These are phyloP conservation scores for Spialia ferax DNA, from an alignment of 2,888 invertebrate genomes.

Conservation along the genomic window DNA sequence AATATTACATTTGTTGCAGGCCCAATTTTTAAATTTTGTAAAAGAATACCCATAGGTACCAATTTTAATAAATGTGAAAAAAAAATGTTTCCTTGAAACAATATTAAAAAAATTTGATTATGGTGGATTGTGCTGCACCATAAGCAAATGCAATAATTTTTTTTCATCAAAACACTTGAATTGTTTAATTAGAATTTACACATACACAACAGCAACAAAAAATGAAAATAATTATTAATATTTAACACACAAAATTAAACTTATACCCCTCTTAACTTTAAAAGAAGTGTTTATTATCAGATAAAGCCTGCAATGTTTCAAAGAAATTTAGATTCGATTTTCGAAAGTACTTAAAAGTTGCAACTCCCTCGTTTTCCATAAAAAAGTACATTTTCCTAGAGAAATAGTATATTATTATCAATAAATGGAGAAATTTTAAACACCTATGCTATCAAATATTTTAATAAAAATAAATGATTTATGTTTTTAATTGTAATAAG, in stretches of 20 bases:
- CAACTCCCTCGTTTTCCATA: conserved; percentile 12
- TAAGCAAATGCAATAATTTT: not conserved
- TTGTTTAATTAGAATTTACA: not conserved
- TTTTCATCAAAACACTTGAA: too few species aligned
- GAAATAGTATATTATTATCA: not conserved
- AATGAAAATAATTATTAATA: not conserved
- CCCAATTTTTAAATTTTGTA: not conserved
- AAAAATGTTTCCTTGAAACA: not conserved
- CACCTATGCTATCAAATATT: conserved; percentile 25
- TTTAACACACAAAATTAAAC: not conserved
- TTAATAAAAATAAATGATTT: conserved; percentile 19
- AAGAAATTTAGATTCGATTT: not conserved
- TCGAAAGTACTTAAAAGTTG: too few species aligned
- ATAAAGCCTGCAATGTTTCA: not conserved
- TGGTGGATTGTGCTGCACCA: not conserved
- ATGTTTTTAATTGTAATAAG: conserved; percentile 12
- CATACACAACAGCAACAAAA: not conserved
- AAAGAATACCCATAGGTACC: not conserved
- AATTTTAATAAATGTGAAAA: too few species aligned
- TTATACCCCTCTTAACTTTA: not conserved
- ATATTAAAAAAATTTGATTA: not conserved
- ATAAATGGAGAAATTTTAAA: conserved; percentile 8
- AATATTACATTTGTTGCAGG: not conserved
- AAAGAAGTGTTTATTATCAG: not conserved
- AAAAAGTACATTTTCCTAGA: conserved; percentile 36